Evolutionary conservation across 1,140 invertebrate species (phyloP).

Genomic region (Drosophila fuyamai): DNA sequence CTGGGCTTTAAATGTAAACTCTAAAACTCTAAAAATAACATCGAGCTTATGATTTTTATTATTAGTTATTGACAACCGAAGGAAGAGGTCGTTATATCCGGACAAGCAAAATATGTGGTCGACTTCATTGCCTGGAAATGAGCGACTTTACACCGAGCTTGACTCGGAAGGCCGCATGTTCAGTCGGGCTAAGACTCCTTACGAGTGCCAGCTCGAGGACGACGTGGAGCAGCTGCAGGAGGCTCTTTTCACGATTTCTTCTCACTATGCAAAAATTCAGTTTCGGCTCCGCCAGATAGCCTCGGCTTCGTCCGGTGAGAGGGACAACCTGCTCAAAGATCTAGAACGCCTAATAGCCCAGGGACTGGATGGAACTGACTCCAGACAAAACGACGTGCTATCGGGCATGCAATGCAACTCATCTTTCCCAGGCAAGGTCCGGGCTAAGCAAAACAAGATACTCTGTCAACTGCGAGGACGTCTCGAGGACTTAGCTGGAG

Average conservation of each 20-base stretch:
- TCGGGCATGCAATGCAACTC: neutral
- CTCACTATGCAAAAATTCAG: constrained; percentile 68
- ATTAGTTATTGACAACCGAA: too few relatives aligned
- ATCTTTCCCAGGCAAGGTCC: constrained; percentile 31
- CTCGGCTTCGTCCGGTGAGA: constrained; percentile 32
- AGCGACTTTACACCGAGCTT: constrained; percentile 6
- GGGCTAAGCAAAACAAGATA: constrained; percentile 36
- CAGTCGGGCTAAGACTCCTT: constrained; percentile 48
- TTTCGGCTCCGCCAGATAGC: constrained; percentile 68
- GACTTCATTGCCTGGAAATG: neutral
- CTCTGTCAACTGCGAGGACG: constrained; percentile 27
- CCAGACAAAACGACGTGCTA: constrained; percentile 1
- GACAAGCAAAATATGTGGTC: too few relatives aligned
- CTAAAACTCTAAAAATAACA: too few relatives aligned
- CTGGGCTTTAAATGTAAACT: too few relatives aligned
- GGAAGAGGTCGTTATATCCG: too few relatives aligned
- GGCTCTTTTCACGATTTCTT: constrained; percentile 56
- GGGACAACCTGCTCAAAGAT: constrained; percentile 40
- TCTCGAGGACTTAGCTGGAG: constrained; percentile 12
- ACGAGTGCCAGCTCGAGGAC: constrained; percentile 61
- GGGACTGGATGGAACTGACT: constrained; percentile 25
- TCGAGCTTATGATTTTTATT: too few relatives aligned
- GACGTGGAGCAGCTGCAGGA: constrained; percentile 65
- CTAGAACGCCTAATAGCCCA: constrained; percentile 41
- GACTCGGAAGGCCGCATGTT: constrained; percentile 20